Evolutionary conservation across 1,140 invertebrate genomes (phyloP).

Genomic region (Pseudomyrmex sp.): DNA sequence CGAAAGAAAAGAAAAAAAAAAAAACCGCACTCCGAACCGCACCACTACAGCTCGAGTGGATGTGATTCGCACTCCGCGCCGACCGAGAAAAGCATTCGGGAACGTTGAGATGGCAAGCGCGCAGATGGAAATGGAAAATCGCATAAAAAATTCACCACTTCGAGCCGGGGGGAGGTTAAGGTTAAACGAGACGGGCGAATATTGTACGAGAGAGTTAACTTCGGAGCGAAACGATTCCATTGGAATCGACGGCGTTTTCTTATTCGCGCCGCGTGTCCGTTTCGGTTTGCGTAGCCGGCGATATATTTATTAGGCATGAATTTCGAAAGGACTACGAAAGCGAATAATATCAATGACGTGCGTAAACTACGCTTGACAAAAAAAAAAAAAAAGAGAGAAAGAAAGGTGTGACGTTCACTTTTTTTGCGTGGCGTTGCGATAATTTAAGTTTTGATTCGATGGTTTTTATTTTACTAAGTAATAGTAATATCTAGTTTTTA

Average conservation of each 20-base stretch:
- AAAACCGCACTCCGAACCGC: conserved; percentile 27
- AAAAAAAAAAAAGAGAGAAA: background rate
- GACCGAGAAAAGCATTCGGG: conserved; percentile 52
- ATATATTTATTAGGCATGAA: conserved; percentile 53
- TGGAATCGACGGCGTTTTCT: conserved; percentile 24
- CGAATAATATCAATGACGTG: conserved; percentile 31
- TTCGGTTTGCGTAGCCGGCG: conserved; percentile 41
- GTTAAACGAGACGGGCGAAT: conserved; percentile 42
- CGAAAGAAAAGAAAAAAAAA: background rate
- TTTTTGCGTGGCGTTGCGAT: background rate
- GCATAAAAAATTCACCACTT: conserved; percentile 61
- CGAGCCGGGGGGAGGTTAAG: conserved; percentile 53
- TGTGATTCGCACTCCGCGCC: conserved; percentile 63
- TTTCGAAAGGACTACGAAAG: background rate
- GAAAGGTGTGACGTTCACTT: no score
- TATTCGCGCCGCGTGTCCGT: conserved; percentile 47
- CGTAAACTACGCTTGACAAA: conserved; percentile 8
- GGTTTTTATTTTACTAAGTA: background rate
- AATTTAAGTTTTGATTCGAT: background rate
- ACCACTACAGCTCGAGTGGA: conserved; percentile 40
- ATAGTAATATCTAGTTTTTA: background rate
- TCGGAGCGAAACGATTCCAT: conserved; percentile 2
- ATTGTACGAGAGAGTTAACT: conserved; percentile 50
- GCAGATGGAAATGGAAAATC: conserved; percentile 63
- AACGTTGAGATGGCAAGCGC: conserved; percentile 37